Conservation (phyloP, 2,797 vertebrate species). For the Bradypodion pumilum region DNA sequence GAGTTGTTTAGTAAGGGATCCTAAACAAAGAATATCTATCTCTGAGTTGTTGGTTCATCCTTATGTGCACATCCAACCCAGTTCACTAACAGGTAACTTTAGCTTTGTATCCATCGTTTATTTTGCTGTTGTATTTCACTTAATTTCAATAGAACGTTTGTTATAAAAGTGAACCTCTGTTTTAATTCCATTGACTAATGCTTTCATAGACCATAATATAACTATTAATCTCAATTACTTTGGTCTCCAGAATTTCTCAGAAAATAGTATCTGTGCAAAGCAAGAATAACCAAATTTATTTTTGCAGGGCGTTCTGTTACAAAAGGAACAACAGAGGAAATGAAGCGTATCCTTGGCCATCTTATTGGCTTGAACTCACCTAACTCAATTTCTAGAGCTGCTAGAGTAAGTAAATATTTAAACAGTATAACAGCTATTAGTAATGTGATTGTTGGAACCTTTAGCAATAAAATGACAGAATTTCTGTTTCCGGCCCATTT, state of each 20-base stretch:
- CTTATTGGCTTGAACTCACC: slow-evolving; percentile 93
- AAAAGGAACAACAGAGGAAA: slow-evolving; percentile 77
- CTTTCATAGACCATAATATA: rapidly evolving
- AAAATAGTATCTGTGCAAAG: not conserved
- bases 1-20: slow-evolving; percentile 90
- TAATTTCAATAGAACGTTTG: not conserved
- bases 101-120: slow-evolving; percentile 22
- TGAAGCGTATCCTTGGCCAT: slow-evolving; percentile 89
- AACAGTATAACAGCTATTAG: not conserved
- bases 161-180: not conserved
- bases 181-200: not conserved
- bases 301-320: slow-evolving; percentile 62
- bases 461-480: not conserved
- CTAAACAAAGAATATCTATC: slow-evolving; percentile 90
- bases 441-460: not conserved
- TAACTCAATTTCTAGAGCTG: slow-evolving; percentile 91
- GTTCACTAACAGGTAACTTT: slow-evolving; percentile 79
- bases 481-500: not conserved
- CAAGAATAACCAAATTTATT: slow-evolving; percentile 15
- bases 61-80: slow-evolving; percentile 88
- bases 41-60: slow-evolving; percentile 88
- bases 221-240: not conserved
- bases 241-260: not conserved
- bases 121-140: not conserved
- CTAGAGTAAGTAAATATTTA: slow-evolving; percentile 80